Evolutionary conservation across 1,140 invertebrate species (phyloP), one percentile per base, ranked within the genome.

Genomic region (Lepidurus packardi): DNA sequence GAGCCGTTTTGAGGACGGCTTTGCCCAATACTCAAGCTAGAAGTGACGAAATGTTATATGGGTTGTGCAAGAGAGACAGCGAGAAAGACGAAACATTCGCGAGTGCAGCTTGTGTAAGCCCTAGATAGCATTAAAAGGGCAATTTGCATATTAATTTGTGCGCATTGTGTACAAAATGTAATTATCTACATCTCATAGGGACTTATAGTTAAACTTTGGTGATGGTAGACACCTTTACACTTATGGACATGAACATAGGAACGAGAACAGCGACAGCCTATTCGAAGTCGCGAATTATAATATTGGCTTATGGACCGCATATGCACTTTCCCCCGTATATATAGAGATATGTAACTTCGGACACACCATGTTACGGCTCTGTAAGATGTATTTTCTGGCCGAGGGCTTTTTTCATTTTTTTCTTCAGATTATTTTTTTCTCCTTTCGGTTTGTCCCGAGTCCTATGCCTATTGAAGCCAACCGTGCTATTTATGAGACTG

Each of bases 401-500:
- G 53, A 21, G 13, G 21, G 13, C 7, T 65, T 65, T 65, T 65
- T 65, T 16, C 21, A 11, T n/a, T 13, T 1, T n/a, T 13, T 65
- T 13, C 21, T 65, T 65, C 7, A 7, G 9, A 65, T 13, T 65
- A 65, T 65, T 65, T 65, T 16, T 65, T 65, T 7, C 53, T 21
- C 53, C 3, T 65, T 65, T 16, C 21, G 16, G 1, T 65, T 13
- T 65, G 16, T 65, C 16, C n/a, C 53, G 16, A 65, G 21, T 13
- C 21, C 53, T 65, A n/a, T 65, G 53, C 53, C 53, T 65, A 65
- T 65, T 65, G 13, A 65, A 65, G 53, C 53, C 53, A 65, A 65
- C 53, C 53, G 21, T 65, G 53, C 53, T 65, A 65, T 65, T 65
- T 65, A 65, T 65, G 53, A 65, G 53, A 65, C 53, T 16, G 53